phyloP scores from a whole-genome alignment of 2,888 invertebrate genomes.

The Psylliodes chrysocephalus region DNA sequence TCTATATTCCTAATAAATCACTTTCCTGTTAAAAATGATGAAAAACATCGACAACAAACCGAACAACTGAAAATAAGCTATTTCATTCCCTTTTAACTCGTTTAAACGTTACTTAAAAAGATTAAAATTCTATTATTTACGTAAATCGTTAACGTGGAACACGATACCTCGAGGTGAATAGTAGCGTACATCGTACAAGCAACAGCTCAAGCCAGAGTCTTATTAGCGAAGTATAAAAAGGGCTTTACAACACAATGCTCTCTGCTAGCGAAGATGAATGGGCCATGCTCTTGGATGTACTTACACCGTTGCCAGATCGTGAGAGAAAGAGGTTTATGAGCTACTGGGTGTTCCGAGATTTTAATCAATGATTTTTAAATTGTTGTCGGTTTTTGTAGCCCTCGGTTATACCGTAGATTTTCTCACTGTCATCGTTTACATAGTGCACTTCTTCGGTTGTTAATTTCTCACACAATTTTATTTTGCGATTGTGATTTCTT shows the following conservation, averaged over 20 bases:
- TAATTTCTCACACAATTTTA: no score
- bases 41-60: no score
- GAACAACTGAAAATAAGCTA: no score
- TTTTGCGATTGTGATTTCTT: no score
- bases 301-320: slow-evolving; percentile 23
- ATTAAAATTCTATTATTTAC: slow-evolving; percentile 48
- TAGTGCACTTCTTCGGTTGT: no score
- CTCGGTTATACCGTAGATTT: neutral
- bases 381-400: neutral
- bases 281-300: slow-evolving; percentile 48
- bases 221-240: slow-evolving; percentile 53
- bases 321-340: neutral
- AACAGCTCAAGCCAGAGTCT: slow-evolving; percentile 3
- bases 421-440: no score
- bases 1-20: no score
- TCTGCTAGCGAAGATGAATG: slow-evolving; percentile 50
- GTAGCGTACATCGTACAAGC: slow-evolving; percentile 39
- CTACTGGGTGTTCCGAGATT: slow-evolving; percentile 12
- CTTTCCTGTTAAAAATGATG: no score
- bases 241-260: slow-evolving; percentile 50
- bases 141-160: slow-evolving; percentile 47
- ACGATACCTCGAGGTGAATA: slow-evolving; percentile 51
- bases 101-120: slow-evolving; percentile 38
- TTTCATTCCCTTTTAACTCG: slow-evolving; percentile 20
- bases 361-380: neutral